Evolutionary conservation across 2,113 vertebrate species (phyloP).

Genomic region (Myxocyprinus asiaticus): DNA sequence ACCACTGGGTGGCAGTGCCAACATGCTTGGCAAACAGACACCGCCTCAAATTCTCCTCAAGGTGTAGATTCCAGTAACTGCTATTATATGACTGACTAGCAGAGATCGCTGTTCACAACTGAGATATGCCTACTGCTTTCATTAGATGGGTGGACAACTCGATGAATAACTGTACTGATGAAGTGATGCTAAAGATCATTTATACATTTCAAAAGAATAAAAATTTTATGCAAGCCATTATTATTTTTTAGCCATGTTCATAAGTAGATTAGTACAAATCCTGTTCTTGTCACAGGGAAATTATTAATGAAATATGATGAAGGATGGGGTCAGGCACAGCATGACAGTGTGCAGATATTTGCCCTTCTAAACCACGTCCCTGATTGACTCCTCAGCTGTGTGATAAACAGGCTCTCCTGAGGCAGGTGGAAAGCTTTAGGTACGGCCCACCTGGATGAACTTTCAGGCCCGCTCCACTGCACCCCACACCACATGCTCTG

Average conservation of each 20-base stretch:
- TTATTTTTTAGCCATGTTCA: conserved; percentile 18
- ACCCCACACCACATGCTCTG: conserved; percentile 33
- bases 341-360: conserved; percentile 34
- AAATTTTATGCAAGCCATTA: not conserved
- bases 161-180: not conserved
- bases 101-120: conserved; percentile 31
- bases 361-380: conserved; percentile 39
- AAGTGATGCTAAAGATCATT: not conserved
- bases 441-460: conserved; percentile 23
- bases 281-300: conserved; percentile 5
- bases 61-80: not conserved
- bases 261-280: conserved; percentile 18
- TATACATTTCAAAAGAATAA: not conserved
- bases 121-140: not conserved
- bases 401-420: conserved; percentile 27
- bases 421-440: conserved; percentile 40
- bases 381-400: conserved; percentile 44
- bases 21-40: not conserved
- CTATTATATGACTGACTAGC: not conserved
- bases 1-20: not conserved
- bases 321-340: conserved; percentile 14
- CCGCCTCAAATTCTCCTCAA: too few relatives aligned
- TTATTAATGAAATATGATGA: conserved; percentile 27
- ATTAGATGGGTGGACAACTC: not conserved
- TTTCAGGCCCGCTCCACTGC: conserved; percentile 35